These are phyloP conservation scores for Trissolcus japonicus DNA, from an alignment of 2,888 invertebrate species.

Conservation along the genomic window DNA sequence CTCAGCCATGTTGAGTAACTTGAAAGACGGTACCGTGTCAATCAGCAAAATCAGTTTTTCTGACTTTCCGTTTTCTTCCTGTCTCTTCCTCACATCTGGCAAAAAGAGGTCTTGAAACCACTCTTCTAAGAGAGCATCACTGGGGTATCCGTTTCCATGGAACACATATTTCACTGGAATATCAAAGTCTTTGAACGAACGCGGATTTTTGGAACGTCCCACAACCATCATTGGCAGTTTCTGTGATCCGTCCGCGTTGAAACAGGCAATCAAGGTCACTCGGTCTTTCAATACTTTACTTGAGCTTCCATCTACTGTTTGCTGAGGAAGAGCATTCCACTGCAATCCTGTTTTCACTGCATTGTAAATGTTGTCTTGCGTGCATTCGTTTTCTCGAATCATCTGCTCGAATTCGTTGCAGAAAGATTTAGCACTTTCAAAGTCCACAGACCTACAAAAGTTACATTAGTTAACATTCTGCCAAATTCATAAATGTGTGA, in stretches of 20 bases:
- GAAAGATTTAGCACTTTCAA: constrained; percentile 42
- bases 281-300: constrained; percentile 48
- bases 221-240: constrained; percentile 47
- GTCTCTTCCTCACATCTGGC: constrained; percentile 18
- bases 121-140: constrained; percentile 35
- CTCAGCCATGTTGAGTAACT: constrained; percentile 23
- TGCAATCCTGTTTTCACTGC: constrained; percentile 43
- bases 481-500: neutral
- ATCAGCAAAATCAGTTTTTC: constrained; percentile 29
- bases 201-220: constrained; percentile 44
- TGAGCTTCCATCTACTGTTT: constrained; percentile 14
- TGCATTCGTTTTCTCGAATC: constrained; percentile 35
- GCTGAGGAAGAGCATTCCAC: constrained; percentile 45
- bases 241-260: constrained; percentile 44
- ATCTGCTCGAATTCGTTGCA: constrained; percentile 49
- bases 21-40: constrained; percentile 32
- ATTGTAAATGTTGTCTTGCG: constrained; percentile 42
- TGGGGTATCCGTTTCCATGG: constrained; percentile 46
- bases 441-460: constrained; percentile 45
- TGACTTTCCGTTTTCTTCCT: neutral
- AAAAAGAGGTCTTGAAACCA: constrained; percentile 47
- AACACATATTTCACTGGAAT: constrained; percentile 48
- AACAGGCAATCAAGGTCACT: constrained; percentile 41
- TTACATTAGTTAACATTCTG: constrained; percentile 1
- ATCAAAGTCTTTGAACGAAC: constrained; percentile 44